Evolutionary conservation across 2,888 invertebrate genomes (phyloP).

Genomic region (Myopa tessellatipennis): DNA sequence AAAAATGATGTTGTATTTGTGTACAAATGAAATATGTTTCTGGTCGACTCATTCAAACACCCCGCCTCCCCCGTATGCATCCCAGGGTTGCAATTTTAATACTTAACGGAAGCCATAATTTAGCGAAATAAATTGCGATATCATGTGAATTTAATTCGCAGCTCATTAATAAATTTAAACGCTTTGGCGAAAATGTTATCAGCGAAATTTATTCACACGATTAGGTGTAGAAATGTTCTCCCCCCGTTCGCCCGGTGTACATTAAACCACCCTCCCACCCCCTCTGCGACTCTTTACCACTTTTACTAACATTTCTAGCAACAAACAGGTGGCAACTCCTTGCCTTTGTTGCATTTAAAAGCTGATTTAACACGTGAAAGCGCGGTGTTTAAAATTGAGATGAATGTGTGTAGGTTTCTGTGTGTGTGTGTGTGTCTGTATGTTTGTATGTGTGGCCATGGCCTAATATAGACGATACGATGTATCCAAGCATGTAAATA

Average conservation of each 20-base stretch:
- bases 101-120: conserved; percentile 15
- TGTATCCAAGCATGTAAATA: no score
- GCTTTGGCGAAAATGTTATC: neutral
- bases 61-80: neutral
- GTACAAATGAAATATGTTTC: neutral
- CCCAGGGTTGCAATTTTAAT: no score
- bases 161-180: conserved; percentile 30
- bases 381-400: neutral
- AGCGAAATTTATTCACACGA: conserved; percentile 17
- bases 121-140: conserved; percentile 11
- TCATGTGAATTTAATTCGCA: conserved; percentile 13
- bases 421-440: no score
- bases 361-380: conserved; percentile 14
- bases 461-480: no score
- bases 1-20: no score
- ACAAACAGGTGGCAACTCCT: neutral
- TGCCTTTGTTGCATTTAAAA: conserved; percentile 3
- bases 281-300: no score
- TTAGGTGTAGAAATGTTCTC: neutral
- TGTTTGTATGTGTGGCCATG: neutral
- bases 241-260: no score
- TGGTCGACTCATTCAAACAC: neutral
- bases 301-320: no score
- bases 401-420: no score
- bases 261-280: no score